These are phyloP conservation scores for Ennomos erosarius DNA, from an alignment of 2,888 invertebrate species.

Conservation along the genomic window DNA sequence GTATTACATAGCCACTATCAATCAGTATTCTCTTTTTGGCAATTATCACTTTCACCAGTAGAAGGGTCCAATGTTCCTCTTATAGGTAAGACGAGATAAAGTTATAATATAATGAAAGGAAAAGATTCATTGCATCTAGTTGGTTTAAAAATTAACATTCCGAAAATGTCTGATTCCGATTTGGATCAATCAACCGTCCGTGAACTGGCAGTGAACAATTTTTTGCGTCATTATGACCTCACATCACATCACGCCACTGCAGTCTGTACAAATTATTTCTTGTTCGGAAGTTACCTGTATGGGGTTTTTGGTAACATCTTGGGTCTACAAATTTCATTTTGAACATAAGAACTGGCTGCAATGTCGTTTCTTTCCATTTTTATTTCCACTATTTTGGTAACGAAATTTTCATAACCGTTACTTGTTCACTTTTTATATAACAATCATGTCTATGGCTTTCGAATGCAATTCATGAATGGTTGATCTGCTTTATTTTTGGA, in stretches of 20 bases:
- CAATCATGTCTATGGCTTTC: neutral
- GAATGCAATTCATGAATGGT: conserved; percentile 4
- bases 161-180: neutral
- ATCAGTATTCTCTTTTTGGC: conserved; percentile 12
- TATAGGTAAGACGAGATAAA: too few species aligned
- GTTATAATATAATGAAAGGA: too few species aligned
- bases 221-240: conserved; percentile 36
- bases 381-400: too few species aligned
- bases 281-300: too few species aligned
- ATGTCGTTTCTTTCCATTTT: too few species aligned
- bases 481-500: conserved; percentile 15
- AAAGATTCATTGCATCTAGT: conserved; percentile 30
- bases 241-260: conserved; percentile 46
- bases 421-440: neutral
- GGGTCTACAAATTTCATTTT: too few species aligned
- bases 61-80: conserved; percentile 23
- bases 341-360: too few species aligned
- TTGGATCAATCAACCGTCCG: conserved; percentile 32
- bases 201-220: conserved; percentile 45
- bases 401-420: conserved; percentile 9
- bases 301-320: too few species aligned
- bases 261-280: conserved; percentile 14
- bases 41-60: conserved; percentile 36
- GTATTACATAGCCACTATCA: neutral
- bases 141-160: conserved; percentile 27